A percentile compares a stretch with the other conserved stretches of the same genome.
These are phyloP conservation scores for Callosobruchus maculatus DNA, from an alignment of 2,888 invertebrate genomes.

Conservation along the genomic window DNA sequence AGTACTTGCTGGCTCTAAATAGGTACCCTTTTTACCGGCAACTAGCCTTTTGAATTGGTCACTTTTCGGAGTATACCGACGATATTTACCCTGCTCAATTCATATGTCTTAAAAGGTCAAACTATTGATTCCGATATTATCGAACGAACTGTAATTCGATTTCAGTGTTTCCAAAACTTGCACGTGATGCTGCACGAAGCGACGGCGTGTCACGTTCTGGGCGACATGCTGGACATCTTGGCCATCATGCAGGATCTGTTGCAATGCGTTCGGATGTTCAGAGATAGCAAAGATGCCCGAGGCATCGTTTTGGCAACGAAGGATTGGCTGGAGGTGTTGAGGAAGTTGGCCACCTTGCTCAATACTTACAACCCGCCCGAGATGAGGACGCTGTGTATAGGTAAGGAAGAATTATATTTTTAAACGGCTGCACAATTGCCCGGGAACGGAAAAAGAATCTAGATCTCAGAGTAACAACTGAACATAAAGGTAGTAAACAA, in stretches of 20 bases:
- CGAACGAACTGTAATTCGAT: constrained; percentile 34
- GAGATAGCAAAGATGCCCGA: constrained; percentile 65
- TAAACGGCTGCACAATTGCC: no score
- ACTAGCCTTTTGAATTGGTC: no score
- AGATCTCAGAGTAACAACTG: no score
- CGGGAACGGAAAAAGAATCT: no score
- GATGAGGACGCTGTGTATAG: constrained; percentile 74
- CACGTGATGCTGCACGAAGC: constrained; percentile 94
- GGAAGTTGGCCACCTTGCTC: constrained; percentile 79
- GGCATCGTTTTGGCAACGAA: constrained; percentile 68
- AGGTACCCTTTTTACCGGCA: no score
- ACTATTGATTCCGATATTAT: no score
- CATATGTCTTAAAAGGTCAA: no score
- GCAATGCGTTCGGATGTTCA: constrained; percentile 66
- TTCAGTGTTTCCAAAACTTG: constrained; percentile 81
- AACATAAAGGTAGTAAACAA: no score
- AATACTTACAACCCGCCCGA: constrained; percentile 88
- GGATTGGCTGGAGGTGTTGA: constrained; percentile 85
- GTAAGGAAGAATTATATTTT: no score
- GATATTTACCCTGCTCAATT: no score
- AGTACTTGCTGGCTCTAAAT: no score
- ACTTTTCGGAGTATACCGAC: no score
- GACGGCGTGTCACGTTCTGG: constrained; percentile 80
- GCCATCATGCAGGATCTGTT: constrained; percentile 71
- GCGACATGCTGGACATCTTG: constrained; percentile 80